Conservation (phyloP, 2,888 invertebrate species). For the Mesodorylaimus sp. region DNA sequence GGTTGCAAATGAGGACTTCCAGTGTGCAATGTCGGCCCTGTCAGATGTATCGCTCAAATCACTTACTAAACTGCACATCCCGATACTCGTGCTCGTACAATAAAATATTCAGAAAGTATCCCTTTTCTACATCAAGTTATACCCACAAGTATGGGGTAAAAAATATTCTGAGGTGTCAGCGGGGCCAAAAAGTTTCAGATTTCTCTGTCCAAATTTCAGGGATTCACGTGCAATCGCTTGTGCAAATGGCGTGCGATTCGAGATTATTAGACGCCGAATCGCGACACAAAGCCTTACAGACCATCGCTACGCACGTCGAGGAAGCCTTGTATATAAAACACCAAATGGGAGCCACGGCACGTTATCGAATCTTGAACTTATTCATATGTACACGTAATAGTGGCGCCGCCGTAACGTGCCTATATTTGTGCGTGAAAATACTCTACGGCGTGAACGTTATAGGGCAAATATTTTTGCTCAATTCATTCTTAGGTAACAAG, state of each 20-base stretch:
- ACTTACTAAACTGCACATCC: no score
- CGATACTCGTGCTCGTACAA: no score
- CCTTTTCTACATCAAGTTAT: no score
- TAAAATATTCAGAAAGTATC: no score
- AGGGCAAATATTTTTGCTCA: conserved; percentile 27
- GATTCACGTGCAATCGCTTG: conserved; percentile 29
- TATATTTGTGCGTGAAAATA: conserved; percentile 22
- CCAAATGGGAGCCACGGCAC: conserved; percentile 13
- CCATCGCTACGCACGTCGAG: conserved; percentile 28
- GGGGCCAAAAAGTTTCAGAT: neutral
- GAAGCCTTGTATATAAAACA: conserved; percentile 29
- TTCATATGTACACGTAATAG: conserved; percentile 27
- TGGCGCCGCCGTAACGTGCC: conserved; percentile 28
- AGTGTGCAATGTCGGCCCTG: no score
- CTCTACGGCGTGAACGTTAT: conserved; percentile 28
- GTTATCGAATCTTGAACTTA: conserved; percentile 22
- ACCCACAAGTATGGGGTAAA: no score
- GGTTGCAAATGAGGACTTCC: no score
- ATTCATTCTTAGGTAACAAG: conserved; percentile 28
- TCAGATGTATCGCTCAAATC: no score
- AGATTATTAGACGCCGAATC: conserved; percentile 26
- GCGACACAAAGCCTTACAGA: conserved; percentile 24
- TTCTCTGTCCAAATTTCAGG: conserved; percentile 15
- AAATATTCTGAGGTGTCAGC: no score
- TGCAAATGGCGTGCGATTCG: conserved; percentile 30